Evolutionary conservation across 2,888 invertebrate species (phyloP).

Genomic region (Mechanitis messenoides): DNA sequence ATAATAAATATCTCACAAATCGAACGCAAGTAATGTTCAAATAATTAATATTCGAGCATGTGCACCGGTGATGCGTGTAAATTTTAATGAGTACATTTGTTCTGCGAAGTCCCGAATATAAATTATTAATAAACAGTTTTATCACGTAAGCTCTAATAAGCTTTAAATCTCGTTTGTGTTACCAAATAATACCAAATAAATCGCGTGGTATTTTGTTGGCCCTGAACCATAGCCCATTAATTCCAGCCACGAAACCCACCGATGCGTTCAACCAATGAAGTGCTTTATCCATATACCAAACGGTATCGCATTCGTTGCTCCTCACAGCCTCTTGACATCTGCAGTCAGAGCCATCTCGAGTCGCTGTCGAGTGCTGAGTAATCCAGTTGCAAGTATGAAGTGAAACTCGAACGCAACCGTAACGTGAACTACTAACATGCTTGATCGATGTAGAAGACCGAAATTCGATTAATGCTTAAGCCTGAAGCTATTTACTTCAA

Average conservation of each 20-base stretch:
- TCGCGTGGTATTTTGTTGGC: no score
- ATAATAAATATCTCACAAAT: no score
- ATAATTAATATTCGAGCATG: no score
- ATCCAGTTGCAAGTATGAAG: slow-evolving; percentile 56
- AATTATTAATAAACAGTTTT: no score
- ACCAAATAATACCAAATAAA: no score
- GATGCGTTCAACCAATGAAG: slow-evolving; percentile 17
- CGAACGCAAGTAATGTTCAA: no score
- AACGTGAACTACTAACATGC: slow-evolving; percentile 58
- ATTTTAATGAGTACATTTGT: no score
- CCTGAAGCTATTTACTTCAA: slow-evolving; percentile 49
- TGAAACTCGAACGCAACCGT: slow-evolving; percentile 55
- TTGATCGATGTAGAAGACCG: slow-evolving; percentile 61
- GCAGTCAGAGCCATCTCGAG: slow-evolving; percentile 63
- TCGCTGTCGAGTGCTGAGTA: slow-evolving; percentile 60
- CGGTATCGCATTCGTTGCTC: slow-evolving; percentile 25
- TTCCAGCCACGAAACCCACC: slow-evolving; percentile 15
- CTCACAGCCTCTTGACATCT: slow-evolving; percentile 49
- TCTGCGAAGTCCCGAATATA: no score
- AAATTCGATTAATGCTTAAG: slow-evolving; percentile 71
- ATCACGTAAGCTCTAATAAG: neutral
- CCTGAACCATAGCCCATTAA: slow-evolving; percentile 6
- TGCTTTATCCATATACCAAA: slow-evolving; percentile 15
- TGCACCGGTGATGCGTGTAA: no score
- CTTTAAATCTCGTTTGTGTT: no score